phyloP scores from a whole-genome alignment of 2,797 vertebrate genomes.

The Capromys pilorides region DNA sequence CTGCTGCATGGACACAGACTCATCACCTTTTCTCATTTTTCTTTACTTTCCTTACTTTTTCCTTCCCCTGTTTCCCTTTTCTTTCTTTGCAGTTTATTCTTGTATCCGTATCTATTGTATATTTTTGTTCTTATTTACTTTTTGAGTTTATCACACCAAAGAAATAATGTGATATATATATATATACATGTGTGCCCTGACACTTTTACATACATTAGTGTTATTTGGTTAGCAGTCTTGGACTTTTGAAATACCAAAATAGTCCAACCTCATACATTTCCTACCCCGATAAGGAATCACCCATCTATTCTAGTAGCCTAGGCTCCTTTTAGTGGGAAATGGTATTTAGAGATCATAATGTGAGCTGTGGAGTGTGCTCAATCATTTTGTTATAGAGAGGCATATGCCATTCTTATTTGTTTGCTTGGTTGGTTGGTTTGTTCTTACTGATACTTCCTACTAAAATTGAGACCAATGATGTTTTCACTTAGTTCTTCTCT shows the following conservation, averaged over 20 bases:
- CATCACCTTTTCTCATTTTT: neutral
- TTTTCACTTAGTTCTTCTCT: constrained; percentile 20
- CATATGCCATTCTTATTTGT: neutral
- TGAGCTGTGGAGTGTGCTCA: neutral
- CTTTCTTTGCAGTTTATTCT: neutral
- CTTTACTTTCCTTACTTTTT: neutral
- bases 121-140: neutral
- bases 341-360: constrained; percentile 44
- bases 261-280: neutral
- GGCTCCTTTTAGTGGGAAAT: neutral
- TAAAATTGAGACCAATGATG: neutral
- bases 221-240: constrained; percentile 31
- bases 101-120: neutral
- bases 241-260: constrained; percentile 35
- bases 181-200: neutral
- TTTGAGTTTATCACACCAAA: neutral
- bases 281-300: neutral
- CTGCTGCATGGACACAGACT: no score
- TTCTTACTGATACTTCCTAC: constrained; percentile 6
- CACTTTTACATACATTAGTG: neutral
- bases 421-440: neutral
- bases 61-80: neutral
- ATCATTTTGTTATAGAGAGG: neutral
- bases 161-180: neutral
- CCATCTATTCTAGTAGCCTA: constrained; percentile 12